Base-by-base conservation (phyloP, 1,140 invertebrate species). In the Hestina assimilis region DNA sequence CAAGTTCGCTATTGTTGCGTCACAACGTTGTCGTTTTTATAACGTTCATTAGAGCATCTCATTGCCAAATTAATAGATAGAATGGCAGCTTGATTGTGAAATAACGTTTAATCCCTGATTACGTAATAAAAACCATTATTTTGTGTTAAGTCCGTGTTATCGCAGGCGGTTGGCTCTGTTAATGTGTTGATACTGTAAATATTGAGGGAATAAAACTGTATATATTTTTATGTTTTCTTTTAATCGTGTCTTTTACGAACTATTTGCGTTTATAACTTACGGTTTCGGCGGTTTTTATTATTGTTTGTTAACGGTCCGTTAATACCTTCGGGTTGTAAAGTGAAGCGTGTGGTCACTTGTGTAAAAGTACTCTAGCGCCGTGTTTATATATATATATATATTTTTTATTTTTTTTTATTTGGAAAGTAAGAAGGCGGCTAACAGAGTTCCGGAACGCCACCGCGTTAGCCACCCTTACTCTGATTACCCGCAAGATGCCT, bases 251-350 rank as follows among this genome's bases (percentile, higher is more conserved):
- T 59, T 48, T 59, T 48, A 53, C 41, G 31, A 19, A 60, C 58
- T 60, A 35, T 60, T 60, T 53, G 45, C 43, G 42, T 40, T 60
- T 35, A 38, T 60, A 48, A 29, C 24, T 60, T 50, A 48, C 28
- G 17, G 12, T 33, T 60, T 59, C 47, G 56, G 28, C 40, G 35
- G 46, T 21, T 59, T 52, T 59, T 59, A 59, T 46, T 38, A 41
- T 52, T 41, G 7, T 2, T 17, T 4, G 7, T 38, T 35, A 14
- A 14, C 33, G 33, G 33, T 9, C 6, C 2, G 33, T 17, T 38
- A 15, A 38, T 38, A 19, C 14, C 33, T 19, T 1, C 4, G 15
- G 8, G 24, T 26, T 26, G 24, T 8, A 28, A 28, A 28, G n/a
- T n/a, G n/a, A n/a, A n/a, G n/a, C n/a, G n/a, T n/a, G n/a, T n/a